phyloP scores from a whole-genome alignment of 2,113 vertebrate genomes.

The chimpanzee (Pan troglodytes) region NHGRI_mPanTro3-v2.1_pri NC_072417.2:81970501-81971000 shows the following conservation, averaged over 20 bases:
- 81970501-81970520: constrained; percentile 89
- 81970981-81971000: not conserved
- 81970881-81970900: not conserved
- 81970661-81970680: not conserved
- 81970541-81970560: not conserved
- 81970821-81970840: not conserved
- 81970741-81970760: not conserved
- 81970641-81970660: not conserved
- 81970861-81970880: accelerated
- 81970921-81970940: not conserved
- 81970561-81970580: not conserved
- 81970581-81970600: not conserved
- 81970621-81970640: not conserved
- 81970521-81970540: not conserved
- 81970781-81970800: not conserved
- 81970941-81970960: not conserved
- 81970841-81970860: accelerated
- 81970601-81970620: not conserved
- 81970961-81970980: not conserved
- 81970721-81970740: not conserved
- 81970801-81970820: not conserved
- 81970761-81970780: not conserved
- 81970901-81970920: not conserved
- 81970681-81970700: not conserved
- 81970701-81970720: not conserved